Conservation (phyloP, 2,797 vertebrate genomes). For the Chromobotia macracanthus region DNA sequence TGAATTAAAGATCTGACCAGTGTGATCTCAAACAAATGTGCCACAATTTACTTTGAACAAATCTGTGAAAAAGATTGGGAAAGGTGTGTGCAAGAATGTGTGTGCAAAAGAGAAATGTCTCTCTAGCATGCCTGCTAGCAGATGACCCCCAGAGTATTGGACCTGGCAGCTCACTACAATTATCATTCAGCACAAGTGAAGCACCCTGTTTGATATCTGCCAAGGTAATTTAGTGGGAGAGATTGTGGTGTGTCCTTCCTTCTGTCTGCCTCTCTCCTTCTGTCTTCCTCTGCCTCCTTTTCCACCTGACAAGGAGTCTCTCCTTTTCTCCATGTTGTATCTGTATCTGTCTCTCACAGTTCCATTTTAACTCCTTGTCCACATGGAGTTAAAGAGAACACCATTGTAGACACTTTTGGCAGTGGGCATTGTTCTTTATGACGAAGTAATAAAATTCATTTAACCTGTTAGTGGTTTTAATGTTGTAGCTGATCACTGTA, state of each 20-base stretch:
- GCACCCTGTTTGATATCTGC: conserved; percentile 76
- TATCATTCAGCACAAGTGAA: conserved; percentile 71
- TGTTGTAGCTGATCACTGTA: not conserved
- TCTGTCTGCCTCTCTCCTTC: conserved; percentile 26
- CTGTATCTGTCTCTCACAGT: conserved; percentile 42
- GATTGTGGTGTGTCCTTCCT: conserved; percentile 66
- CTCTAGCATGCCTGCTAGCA: conserved; percentile 51
- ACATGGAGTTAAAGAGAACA: conserved; percentile 43
- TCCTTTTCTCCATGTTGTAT: conserved; percentile 14
- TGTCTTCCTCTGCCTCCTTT: conserved; percentile 21
- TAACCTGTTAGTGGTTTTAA: too few species aligned
- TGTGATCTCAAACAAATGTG: not conserved
- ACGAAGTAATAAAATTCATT: not conserved
- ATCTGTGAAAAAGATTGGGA: conserved; percentile 12
- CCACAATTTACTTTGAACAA: conserved; percentile 5
- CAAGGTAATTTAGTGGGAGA: conserved; percentile 76
- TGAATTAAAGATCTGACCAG: not conserved
- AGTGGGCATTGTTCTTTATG: too few species aligned
- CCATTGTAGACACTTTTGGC: too few species aligned
- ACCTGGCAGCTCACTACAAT: conserved; percentile 70
- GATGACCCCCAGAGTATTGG: conserved; percentile 71
- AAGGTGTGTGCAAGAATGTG: not conserved
- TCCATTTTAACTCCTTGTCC: conserved; percentile 16
- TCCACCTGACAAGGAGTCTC: conserved; percentile 38
- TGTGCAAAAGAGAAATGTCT: conserved; percentile 57